phyloP scores from a whole-genome alignment of 30 jellyfish, hydroid and myxozoan genomes.

The Hydra vulgaris region DNA sequence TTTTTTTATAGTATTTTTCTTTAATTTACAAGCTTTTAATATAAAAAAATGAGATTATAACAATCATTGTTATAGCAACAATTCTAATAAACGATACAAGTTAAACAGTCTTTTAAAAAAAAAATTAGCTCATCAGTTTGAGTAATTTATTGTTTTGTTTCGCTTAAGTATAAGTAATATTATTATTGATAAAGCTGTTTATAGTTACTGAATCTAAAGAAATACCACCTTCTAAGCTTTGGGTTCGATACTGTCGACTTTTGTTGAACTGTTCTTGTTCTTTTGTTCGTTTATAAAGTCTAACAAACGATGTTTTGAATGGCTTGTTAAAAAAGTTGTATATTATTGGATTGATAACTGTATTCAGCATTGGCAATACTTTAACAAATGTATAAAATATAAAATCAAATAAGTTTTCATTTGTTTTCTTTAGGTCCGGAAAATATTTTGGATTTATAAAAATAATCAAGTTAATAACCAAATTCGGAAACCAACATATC shows the following conservation, averaged over 20 bases:
- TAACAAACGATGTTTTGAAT: conserved; percentile 39
- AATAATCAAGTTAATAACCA: conserved; percentile 41
- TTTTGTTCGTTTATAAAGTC: background rate
- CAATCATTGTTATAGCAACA: no score
- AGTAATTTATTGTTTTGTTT: no score
- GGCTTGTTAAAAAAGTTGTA: conserved; percentile 59
- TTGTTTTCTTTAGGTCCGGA: conserved; percentile 5
- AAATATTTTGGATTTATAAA: conserved; percentile 23
- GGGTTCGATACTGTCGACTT: background rate
- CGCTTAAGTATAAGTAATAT: background rate
- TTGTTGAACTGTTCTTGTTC: background rate
- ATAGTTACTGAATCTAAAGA: background rate
- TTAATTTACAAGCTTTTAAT: no score
- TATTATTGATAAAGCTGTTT: background rate
- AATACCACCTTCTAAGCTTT: background rate
- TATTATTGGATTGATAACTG: conserved; percentile 71
- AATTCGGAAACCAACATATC: conserved; percentile 79
- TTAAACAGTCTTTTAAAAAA: background rate
- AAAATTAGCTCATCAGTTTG: no score
- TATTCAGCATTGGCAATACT: conserved; percentile 55
- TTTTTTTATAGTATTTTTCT: no score
- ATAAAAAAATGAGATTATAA: no score
- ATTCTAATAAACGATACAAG: no score
- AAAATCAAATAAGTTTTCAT: conserved; percentile 30
- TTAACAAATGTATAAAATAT: conserved; percentile 44